These are phyloP conservation scores for Protonemura montana DNA, from an alignment of 2,888 invertebrate genomes.

Conservation along the genomic window DNA sequence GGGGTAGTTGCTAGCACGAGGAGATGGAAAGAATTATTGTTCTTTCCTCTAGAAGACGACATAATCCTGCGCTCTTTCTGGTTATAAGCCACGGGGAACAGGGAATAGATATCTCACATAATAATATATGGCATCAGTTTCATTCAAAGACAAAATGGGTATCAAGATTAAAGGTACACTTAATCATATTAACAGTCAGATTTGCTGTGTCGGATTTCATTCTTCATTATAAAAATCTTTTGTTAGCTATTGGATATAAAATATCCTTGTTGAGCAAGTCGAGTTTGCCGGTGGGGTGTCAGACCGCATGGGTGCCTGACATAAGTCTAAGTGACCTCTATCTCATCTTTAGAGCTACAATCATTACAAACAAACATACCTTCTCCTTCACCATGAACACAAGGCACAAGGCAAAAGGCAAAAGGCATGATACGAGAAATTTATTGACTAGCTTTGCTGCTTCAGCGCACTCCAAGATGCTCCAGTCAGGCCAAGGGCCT, in stretches of 20 bases:
- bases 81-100: not conserved
- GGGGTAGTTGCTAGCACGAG: not conserved
- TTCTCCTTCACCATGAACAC: not conserved
- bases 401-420: not conserved
- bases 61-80: not conserved
- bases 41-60: not conserved
- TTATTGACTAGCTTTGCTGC: conserved; percentile 7
- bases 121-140: conserved; percentile 4
- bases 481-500: not conserved
- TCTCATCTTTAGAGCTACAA: not conserved
- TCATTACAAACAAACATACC: not conserved
- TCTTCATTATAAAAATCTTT: conserved; percentile 23
- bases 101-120: conserved; percentile 15
- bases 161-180: conserved; percentile 17
- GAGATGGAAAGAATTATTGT: conserved; percentile 7
- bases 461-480: not conserved
- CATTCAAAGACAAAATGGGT: conserved; percentile 16
- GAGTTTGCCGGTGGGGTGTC: not conserved
- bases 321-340: not conserved
- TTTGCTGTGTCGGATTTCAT: conserved; percentile 29
- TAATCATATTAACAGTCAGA: conserved; percentile 32
- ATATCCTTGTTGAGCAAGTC: not conserved
- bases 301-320: conserved; percentile 15
- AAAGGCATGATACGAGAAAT: conserved; percentile 16
- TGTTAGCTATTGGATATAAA: not conserved